Percentiles rank a stretch among this genome's conserved stretches.
Conservation (phyloP, 2,888 invertebrate species). For the Darwinula stevensoni region DNA sequence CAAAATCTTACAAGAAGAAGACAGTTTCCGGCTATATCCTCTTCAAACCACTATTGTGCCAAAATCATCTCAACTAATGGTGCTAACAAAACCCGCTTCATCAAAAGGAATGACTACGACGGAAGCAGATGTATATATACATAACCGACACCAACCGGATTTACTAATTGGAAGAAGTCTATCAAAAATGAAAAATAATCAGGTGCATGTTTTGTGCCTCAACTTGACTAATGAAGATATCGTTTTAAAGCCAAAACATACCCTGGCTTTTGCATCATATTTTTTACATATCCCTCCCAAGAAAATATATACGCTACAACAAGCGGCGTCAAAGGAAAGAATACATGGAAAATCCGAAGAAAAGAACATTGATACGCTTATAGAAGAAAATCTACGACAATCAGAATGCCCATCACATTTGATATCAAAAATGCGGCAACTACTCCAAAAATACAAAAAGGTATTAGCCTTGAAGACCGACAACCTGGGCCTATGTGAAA, state of each 20-base stretch:
- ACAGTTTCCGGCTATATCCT: conserved; percentile 1
- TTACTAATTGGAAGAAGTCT: conserved; percentile 1
- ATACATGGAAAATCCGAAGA: too few relatives aligned
- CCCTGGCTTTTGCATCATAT: conserved; percentile 1
- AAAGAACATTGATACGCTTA: too few relatives aligned
- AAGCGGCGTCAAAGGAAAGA: conserved; percentile 1
- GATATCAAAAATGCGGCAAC: too few relatives aligned
- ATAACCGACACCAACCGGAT: conserved; percentile 1
- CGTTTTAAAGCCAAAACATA: conserved; percentile 1
- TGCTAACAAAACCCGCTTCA: conserved; percentile 2
- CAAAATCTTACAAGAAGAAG: neutral
- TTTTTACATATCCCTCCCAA: conserved; percentile 1
- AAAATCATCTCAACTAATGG: neutral
- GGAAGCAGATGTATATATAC: conserved; percentile 2
- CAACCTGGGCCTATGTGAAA: too few relatives aligned
- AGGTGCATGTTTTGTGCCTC: conserved; percentile 1
- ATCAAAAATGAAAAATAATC: conserved; percentile 2
- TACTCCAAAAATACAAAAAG: too few relatives aligned
- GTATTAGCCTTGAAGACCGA: too few relatives aligned
- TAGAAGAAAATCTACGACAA: too few relatives aligned
- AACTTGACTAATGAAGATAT: conserved; percentile 2
- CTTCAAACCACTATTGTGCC: conserved; percentile 1
- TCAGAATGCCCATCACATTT: too few relatives aligned
- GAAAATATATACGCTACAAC: neutral
- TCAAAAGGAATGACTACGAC: neutral